phyloP scores from a whole-genome alignment of 1,140 invertebrate species.

The Drosophila bipectinata region DNA sequence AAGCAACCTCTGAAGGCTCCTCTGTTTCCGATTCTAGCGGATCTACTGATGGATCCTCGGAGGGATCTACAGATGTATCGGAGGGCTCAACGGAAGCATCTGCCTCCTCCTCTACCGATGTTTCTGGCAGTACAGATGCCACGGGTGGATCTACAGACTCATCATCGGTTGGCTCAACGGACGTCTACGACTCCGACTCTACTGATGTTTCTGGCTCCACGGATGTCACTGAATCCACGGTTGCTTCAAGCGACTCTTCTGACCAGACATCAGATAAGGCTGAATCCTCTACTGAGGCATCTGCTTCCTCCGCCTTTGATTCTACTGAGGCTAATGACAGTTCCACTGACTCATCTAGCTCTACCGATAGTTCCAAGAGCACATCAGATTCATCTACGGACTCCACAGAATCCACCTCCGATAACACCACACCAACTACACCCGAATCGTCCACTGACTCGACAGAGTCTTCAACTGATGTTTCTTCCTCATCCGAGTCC shows the following conservation, averaged over 20 bases:
- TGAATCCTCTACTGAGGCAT: constrained; percentile 31
- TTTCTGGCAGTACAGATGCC: constrained; percentile 19
- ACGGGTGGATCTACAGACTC: constrained; percentile 4
- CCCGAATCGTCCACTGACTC: constrained; percentile 45
- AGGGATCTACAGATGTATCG: constrained; percentile 28
- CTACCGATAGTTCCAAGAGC: constrained; percentile 32
- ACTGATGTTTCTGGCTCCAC: constrained; percentile 40
- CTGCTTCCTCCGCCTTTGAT: constrained; percentile 20
- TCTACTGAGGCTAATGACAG: constrained; percentile 29
- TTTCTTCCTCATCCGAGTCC: constrained; percentile 7
- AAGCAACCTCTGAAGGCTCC: constrained; percentile 7
- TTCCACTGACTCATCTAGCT: constrained; percentile 26
- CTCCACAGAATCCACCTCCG: constrained; percentile 48
- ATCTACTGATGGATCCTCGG: constrained; percentile 57
- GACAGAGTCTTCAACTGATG: constrained; percentile 44
- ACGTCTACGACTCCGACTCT: constrained; percentile 6
- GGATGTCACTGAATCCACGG: constrained; percentile 28
- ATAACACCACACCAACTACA: constrained; percentile 50
- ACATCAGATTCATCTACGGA: constrained; percentile 38
- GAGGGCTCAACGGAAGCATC: constrained; percentile 19
- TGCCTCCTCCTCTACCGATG: constrained; percentile 21
- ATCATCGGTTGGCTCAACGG: constrained; percentile 2
- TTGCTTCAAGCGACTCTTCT: constrained; percentile 3
- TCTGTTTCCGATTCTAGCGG: constrained; percentile 31
- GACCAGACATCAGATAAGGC: neutral